phyloP scores from a whole-genome alignment of 2,888 invertebrate species.

The Cantharis rustica region DNA sequence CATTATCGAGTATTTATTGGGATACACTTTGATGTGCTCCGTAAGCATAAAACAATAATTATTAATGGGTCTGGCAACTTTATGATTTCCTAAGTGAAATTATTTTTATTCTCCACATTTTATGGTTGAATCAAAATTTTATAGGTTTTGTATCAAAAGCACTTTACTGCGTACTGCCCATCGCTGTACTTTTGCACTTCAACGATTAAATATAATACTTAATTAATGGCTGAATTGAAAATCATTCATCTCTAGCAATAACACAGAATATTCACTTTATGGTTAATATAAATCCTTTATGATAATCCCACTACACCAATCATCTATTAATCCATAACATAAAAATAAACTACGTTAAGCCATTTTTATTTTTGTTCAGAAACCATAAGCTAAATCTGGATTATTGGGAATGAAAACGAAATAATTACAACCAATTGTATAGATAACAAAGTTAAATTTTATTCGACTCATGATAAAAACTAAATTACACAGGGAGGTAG shows the following conservation, averaged over 20 bases:
- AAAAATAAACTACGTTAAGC: neutral
- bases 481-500: too few relatives aligned
- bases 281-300: neutral
- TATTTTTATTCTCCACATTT: neutral
- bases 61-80: neutral
- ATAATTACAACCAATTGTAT: too few relatives aligned
- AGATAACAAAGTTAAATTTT: too few relatives aligned
- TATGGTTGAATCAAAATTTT: neutral
- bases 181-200: neutral
- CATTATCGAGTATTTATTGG: slow-evolving; percentile 17
- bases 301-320: neutral
- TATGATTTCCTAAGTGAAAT: neutral
- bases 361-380: neutral
- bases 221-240: neutral
- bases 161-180: neutral
- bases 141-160: neutral
- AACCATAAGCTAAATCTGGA: too few relatives aligned
- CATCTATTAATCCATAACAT: neutral
- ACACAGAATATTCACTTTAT: neutral
- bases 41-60: neutral
- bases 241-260: neutral
- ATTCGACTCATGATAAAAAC: too few relatives aligned
- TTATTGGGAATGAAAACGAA: too few relatives aligned
- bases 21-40: neutral
- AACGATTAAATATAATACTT: neutral